Conservation (phyloP, 2,797 vertebrate species). For the Arrhamphus sclerolepis region DNA sequence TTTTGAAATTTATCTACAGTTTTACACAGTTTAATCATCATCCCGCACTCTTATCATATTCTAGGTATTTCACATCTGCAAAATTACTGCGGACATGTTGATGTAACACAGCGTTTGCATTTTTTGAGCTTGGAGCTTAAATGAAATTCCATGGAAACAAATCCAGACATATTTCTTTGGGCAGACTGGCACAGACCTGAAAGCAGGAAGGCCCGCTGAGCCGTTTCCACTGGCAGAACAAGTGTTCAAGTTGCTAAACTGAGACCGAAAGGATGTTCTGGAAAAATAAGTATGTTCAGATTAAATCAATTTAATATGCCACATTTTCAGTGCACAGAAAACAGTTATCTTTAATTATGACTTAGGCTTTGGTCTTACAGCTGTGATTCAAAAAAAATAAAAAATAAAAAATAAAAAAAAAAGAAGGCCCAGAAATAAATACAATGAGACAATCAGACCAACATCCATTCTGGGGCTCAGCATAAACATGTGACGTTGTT, state of each 20-base stretch:
- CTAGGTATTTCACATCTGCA: constrained; percentile 26
- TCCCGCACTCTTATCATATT: constrained; percentile 16
- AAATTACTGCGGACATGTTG: constrained; percentile 1
- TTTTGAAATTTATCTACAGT: no score
- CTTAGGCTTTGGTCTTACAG: no score
- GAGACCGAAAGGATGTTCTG: constrained; percentile 22
- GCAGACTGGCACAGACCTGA: constrained; percentile 33
- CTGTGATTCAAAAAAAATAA: no score
- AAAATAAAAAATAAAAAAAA: no score
- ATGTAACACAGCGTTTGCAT: constrained; percentile 9
- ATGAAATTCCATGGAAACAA: constrained; percentile 33
- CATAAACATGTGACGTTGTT: no score
- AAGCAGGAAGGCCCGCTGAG: constrained; percentile 48
- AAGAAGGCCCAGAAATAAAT: no score
- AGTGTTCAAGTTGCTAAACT: constrained; percentile 24
- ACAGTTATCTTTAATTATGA: not conserved
- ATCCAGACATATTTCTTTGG: constrained; percentile 30
- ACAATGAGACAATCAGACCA: no score
- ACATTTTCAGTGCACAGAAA: constrained; percentile 1
- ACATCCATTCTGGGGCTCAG: no score
- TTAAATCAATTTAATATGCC: not conserved
- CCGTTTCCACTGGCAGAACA: constrained; percentile 43
- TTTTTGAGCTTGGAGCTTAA: constrained; percentile 16
- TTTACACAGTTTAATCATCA: no score
- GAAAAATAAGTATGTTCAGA: constrained; percentile 6